Evolutionary conservation across 2,113 vertebrate species (phyloP).

Genomic region (Crotalus helleri): DNA sequence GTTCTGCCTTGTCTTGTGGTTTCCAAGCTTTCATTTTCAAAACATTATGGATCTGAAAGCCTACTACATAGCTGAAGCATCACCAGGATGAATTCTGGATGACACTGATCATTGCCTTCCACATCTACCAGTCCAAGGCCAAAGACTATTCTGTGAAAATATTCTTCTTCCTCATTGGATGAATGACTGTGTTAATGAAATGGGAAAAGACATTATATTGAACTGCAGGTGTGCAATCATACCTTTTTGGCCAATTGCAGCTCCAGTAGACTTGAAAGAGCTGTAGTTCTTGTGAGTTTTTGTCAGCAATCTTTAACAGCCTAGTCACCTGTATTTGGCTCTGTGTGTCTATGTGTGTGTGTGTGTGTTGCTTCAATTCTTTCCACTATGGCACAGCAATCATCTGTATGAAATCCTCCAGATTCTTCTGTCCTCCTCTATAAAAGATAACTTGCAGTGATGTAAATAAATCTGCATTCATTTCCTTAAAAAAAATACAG

Average conservation of each 20-base stretch:
- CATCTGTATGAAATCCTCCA: neutral
- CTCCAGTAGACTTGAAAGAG: neutral
- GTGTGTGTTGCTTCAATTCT: neutral
- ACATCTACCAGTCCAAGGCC: neutral
- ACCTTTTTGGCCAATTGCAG: neutral
- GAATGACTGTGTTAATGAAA: neutral
- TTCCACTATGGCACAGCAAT: neutral
- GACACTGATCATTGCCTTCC: neutral
- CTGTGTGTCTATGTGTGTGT: too few species aligned
- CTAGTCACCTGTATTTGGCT: neutral
- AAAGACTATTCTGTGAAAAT: neutral
- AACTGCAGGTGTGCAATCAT: neutral
- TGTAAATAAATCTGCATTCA: conserved; percentile 49
- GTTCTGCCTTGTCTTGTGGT: neutral
- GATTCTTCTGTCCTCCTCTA: conserved; percentile 26
- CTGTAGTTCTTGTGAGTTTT: neutral
- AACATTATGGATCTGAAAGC: neutral
- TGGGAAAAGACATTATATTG: neutral
- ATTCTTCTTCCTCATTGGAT: neutral
- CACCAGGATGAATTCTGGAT: neutral
- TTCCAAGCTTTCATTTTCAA: neutral
- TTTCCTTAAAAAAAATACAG: conserved; percentile 39
- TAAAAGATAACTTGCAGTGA: conserved; percentile 33
- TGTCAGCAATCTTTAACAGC: neutral
- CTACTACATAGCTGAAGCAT: neutral